A percentile compares a stretch with the other conserved stretches of the same genome.
These are phyloP conservation scores for Caenorhabditis tropicalis DNA, from an alignment of 1,140 invertebrate genomes.

Conservation along the genomic window DNA sequence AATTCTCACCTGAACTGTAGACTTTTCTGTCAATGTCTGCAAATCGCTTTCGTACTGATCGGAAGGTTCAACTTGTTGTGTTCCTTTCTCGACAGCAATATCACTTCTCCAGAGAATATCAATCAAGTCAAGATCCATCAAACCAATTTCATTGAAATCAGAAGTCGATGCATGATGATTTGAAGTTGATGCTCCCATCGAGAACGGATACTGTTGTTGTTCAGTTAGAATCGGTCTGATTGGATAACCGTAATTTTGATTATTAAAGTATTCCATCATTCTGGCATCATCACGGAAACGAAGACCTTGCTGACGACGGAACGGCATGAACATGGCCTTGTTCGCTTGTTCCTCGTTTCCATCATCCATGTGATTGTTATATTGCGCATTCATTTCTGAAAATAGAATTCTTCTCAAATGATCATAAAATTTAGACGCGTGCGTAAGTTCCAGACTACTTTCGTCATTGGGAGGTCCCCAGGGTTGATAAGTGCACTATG, in stretches of 20 bases:
- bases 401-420: neutral
- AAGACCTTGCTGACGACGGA: neutral
- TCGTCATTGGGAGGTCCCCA: neutral
- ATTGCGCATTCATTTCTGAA: constrained; percentile 24
- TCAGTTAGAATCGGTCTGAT: neutral
- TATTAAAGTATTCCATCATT: neutral
- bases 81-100: constrained; percentile 68
- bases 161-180: constrained; percentile 11
- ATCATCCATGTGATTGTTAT: neutral
- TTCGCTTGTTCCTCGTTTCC: neutral
- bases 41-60: constrained; percentile 68
- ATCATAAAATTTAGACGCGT: neutral
- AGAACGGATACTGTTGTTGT: neutral
- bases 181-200: neutral
- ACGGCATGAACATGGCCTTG: neutral
- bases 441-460: neutral
- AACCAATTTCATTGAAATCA: neutral
- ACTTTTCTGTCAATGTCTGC: constrained; percentile 68
- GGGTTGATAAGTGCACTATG: neutral
- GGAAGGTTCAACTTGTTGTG: neutral
- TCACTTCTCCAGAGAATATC: constrained; percentile 67
- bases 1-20: constrained; percentile 57
- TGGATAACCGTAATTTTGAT: neutral
- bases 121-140: constrained; percentile 69
- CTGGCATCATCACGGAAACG: neutral